A percentile compares a stretch with the other conserved stretches of the same genome.
Evolutionary conservation across 2,113 vertebrate genomes (phyloP).

Genomic region (Thalassarche chlororhynchos): DNA sequence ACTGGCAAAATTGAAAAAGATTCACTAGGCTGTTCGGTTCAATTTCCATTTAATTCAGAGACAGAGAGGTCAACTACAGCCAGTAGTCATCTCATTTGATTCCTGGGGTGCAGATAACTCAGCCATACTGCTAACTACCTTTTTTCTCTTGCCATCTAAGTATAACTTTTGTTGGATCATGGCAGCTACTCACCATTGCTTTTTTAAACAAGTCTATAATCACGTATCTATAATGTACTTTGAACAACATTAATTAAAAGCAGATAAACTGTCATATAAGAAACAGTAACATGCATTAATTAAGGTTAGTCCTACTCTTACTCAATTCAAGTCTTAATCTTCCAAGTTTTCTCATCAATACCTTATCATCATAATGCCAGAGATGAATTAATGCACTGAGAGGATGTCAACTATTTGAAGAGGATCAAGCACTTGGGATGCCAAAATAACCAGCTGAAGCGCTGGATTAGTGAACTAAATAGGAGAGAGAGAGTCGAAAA

Average conservation of each 20-base stretch:
- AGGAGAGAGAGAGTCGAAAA: not conserved
- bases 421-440: not conserved
- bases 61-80: not conserved
- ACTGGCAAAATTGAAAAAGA: not conserved
- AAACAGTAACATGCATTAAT: not conserved
- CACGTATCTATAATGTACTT: not conserved
- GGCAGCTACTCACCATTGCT: not conserved
- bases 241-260: not conserved
- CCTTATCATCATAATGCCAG: not conserved
- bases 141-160: not conserved
- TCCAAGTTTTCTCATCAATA: not conserved
- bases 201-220: not conserved
- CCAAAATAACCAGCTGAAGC: not conserved
- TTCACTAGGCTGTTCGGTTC: not conserved
- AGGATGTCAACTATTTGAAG: not conserved
- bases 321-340: not conserved
- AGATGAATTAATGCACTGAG: not conserved
- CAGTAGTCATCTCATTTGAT: not conserved
- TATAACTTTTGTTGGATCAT: not conserved
- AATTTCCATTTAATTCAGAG: not conserved
- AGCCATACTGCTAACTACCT: not conserved
- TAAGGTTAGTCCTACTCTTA: not conserved
- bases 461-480: not conserved
- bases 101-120: not conserved
- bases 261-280: not conserved